Base-by-base conservation (phyloP, 2,113 vertebrate species). In the Empidonax alnorum region DNA sequence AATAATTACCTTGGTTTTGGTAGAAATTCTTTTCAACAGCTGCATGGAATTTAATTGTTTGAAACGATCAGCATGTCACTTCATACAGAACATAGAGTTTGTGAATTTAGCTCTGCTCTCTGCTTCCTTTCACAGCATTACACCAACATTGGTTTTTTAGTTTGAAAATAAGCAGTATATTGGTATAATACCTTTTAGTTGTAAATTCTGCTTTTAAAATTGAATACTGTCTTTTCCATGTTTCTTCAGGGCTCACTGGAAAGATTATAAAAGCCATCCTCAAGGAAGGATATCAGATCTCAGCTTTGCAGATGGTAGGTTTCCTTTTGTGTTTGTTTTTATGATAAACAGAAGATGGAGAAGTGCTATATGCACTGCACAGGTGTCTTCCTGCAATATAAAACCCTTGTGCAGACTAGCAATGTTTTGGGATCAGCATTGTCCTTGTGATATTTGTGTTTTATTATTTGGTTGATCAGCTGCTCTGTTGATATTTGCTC, bases 251-350 rank as follows among this genome's bases (percentile, higher is more conserved):
- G 33, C 96, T 99, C 41, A 83, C 98, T 27, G 99, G 99, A 71
- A 99, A 98, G 96, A 99, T 99, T 87, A 97, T 99, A 71, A 98
- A 98, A 97, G 97, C 98, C 87, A 98, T 99, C 84, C 95, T 97
- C 77, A 97, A 97, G 28, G 98, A 98, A 72, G 98, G 99, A 77
- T 99, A 99, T 98, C 97, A 98, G 91, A 98, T 99, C 94, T 98
- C 99, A 67, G 99, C 99, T 50, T 97, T 99, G 96, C 98, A 99
- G 95, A 99, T 99, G 99, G 98, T 98, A 97, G 24, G 97, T 97
- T 86, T 63, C 47, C 87, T 65, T 84, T 75, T 63, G 27, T 81
- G 37, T 83, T 19, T 67, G 27, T 79, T 95, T 77, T 63, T 62
- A 31, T 46, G 39, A 66, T 78, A 77, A 90, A 88, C 53, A 55